Conservation (phyloP, 2,888 invertebrate species). For the Hofmannophila pseudospretella region DNA sequence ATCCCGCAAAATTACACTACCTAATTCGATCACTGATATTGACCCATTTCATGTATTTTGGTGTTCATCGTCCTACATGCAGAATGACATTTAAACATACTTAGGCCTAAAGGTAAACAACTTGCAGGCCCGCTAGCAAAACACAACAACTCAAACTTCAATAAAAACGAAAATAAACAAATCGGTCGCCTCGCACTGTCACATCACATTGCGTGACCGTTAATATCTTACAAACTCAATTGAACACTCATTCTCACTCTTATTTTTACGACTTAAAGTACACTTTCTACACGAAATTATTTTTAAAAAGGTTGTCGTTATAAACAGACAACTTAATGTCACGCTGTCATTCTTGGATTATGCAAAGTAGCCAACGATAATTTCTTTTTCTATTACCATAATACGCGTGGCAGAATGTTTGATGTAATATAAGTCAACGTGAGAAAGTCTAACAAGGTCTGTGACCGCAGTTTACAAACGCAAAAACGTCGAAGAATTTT, state of each 20-base stretch:
- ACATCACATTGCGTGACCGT: conserved; percentile 44
- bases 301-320: conserved; percentile 25
- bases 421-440: conserved; percentile 57
- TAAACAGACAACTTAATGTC: conserved; percentile 60
- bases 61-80: no score
- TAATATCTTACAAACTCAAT: conserved; percentile 26
- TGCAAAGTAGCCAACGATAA: conserved; percentile 59
- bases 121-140: conserved; percentile 10
- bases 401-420: conserved; percentile 53
- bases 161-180: conserved; percentile 30
- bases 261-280: conserved; percentile 15
- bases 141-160: conserved; percentile 16
- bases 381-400: conserved; percentile 64
- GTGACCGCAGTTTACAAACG: conserved; percentile 2
- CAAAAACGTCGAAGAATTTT: conserved; percentile 13
- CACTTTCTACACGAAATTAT: conserved; percentile 10
- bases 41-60: no score
- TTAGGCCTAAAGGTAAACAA: conserved; percentile 3
- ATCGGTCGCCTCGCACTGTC: conserved; percentile 30
- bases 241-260: conserved; percentile 11
- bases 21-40: no score
- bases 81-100: no score
- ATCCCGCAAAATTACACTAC: no score
- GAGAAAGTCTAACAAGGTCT: conserved; percentile 55
- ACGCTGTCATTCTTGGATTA: conserved; percentile 58